A percentile compares a stretch with the other conserved stretches of the same genome.
phyloP scores from a whole-genome alignment of 2,797 vertebrate species.

The Triplophysa yarkandensis region DNA sequence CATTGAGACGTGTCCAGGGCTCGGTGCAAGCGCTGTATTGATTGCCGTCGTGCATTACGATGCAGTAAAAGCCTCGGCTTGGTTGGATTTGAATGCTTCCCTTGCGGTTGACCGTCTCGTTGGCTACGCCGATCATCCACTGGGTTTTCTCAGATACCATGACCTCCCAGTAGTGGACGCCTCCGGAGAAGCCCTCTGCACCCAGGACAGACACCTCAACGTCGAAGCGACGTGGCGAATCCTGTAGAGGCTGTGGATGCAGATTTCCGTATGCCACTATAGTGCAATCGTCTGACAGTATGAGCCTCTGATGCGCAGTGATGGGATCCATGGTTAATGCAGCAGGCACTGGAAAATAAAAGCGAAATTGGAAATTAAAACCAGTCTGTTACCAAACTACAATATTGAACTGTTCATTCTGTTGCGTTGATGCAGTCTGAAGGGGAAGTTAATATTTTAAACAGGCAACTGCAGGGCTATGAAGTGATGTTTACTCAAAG shows the following conservation, averaged over 20 bases:
- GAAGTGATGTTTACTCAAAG: neutral
- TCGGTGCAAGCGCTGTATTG: conserved; percentile 98
- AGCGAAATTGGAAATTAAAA: neutral
- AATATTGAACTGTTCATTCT: neutral
- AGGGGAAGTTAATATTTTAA: neutral
- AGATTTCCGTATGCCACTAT: conserved; percentile 96
- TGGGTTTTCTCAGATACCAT: conserved; percentile 98
- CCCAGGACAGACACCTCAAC: conserved; percentile 97
- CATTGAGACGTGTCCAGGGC: conserved; percentile 97
- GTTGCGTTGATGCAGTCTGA: too few species aligned
- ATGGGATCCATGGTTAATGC: conserved; percentile 91
- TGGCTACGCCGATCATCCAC: conserved; percentile 97
- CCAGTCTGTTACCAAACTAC: too few species aligned
- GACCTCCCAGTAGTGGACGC: conserved; percentile 98
- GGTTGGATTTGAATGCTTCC: conserved; percentile 98
- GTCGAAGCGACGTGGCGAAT: conserved; percentile 93
- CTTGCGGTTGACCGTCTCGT: conserved; percentile 90
- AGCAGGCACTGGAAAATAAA: conserved; percentile 82
- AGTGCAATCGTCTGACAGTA: conserved; percentile 96
- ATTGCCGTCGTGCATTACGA: conserved; percentile 98
- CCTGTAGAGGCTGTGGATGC: conserved; percentile 94
- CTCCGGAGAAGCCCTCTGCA: conserved; percentile 83
- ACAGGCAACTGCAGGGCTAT: neutral
- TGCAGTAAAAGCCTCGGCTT: conserved; percentile 94
- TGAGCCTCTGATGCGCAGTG: conserved; percentile 95